Conservation (phyloP, 1,140 invertebrate genomes). For the Argopecten irradians region DNA sequence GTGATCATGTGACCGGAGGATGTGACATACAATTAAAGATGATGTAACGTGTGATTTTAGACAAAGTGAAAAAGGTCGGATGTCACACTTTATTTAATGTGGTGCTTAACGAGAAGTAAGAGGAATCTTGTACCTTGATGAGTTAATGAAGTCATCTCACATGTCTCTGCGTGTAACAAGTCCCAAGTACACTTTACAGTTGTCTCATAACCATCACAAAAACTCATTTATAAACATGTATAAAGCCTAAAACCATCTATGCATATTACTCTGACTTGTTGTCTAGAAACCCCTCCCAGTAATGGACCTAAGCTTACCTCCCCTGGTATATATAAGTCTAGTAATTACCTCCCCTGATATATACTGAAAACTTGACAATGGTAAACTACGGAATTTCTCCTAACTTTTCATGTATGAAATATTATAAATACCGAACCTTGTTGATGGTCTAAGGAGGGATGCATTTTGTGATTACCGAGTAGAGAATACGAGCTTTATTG, state of each 20-base stretch:
- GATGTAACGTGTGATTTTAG: background rate
- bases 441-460: background rate
- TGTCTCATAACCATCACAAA: no score
- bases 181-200: background rate
- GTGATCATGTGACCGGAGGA: background rate
- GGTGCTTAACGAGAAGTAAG: background rate
- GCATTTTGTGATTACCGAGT: background rate
- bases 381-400: background rate
- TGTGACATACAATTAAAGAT: background rate
- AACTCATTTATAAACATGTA: background rate
- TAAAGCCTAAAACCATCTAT: background rate
- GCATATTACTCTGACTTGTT: background rate
- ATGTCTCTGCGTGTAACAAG: background rate
- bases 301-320: background rate
- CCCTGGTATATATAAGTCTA: no score
- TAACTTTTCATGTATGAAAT: background rate
- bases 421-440: background rate
- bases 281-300: background rate
- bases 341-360: no score
- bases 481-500: background rate
- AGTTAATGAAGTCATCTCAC: background rate
- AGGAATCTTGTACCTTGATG: background rate
- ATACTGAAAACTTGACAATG: background rate
- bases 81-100: background rate
- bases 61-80: background rate